Conservation (phyloP, 2,113 vertebrate species). For the Eleginops maclovinus region DNA sequence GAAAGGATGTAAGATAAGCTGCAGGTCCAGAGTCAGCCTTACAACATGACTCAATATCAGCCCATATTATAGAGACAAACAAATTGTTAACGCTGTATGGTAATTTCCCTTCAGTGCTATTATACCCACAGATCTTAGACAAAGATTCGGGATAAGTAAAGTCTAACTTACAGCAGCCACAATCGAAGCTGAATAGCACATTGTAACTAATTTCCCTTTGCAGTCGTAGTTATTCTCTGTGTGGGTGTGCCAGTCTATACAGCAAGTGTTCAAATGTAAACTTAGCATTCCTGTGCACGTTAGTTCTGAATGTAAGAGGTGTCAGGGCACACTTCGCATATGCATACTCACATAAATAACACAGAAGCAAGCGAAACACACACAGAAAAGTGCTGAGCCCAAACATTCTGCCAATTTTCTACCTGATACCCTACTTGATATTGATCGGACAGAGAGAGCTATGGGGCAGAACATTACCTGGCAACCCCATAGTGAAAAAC, state of each 20-base stretch:
- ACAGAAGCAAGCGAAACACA: constrained; percentile 10
- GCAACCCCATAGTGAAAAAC: constrained; percentile 34
- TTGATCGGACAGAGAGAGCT: constrained; percentile 70
- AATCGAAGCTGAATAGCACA: constrained; percentile 35
- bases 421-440: constrained; percentile 68
- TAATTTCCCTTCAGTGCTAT: constrained; percentile 57
- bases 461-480: constrained; percentile 70
- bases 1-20: constrained; percentile 59
- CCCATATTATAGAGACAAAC: constrained; percentile 32
- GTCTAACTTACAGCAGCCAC: constrained; percentile 45
- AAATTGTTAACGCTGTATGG: constrained; percentile 28
- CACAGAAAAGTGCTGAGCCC: constrained; percentile 56
- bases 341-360: neutral
- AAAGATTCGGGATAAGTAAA: constrained; percentile 27
- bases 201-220: constrained; percentile 47
- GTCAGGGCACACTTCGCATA: constrained; percentile 3
- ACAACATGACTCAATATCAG: constrained; percentile 45
- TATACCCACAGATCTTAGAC: constrained; percentile 43
- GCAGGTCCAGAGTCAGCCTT: constrained; percentile 36
- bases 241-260: constrained; percentile 12
- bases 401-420: constrained; percentile 72
- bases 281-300: constrained; percentile 7
- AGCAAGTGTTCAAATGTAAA: constrained; percentile 21
- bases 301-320: constrained; percentile 37
- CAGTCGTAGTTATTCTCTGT: constrained; percentile 10